Base-by-base conservation (phyloP, 2,888 invertebrate species). In the Ophion slaviceki region DNA sequence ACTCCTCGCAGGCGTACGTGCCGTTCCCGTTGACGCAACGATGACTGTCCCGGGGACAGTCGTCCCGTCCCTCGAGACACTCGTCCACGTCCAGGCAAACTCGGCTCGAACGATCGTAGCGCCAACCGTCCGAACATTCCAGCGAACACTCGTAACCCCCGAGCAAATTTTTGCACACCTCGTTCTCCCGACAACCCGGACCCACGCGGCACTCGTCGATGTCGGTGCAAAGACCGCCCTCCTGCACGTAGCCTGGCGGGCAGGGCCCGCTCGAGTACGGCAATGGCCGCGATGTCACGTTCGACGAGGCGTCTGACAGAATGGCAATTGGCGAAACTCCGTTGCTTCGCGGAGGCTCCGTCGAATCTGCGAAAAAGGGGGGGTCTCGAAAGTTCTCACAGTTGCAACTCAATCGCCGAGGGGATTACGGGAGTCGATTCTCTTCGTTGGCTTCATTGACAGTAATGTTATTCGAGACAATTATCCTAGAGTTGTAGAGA, bases 51-150 rank as follows among this genome's bases (percentile, higher is more conserved):
- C 89, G 89, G 5, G 90, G 89, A 79, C 93, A 93, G 71, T 91
- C 89, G 86, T 93, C 93, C 64, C 94, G 93, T 85, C 96, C 96
- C 91, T 96, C 95, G 5, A 91, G 88, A 74, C 96, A 96, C 88
- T 96, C 96, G 89, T 96, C 94, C 45, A 96, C 94, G 91, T 96
- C 96, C 94, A 89, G 87, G 57, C 93, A 93, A 47, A 88, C 91
- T 3, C 87, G 90, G 17, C 72, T 66, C 0, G 88, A 77, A 11
- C 10, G n/a, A 8, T 90, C 90, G 59, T 90, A 93, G 64, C 88
- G 90, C 92, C 92, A 93, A 6, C 93, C 93, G 1, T 87, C 66
- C 3, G 86, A 86, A 77, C 93, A 93, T 1, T 91, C 86, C 0
- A 91, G 91, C 1, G 86, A 89, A 87, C 95, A 95, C 17, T 92